Base-by-base conservation (phyloP, 2,113 vertebrate genomes). In the Cisticola juncidis region DNA sequence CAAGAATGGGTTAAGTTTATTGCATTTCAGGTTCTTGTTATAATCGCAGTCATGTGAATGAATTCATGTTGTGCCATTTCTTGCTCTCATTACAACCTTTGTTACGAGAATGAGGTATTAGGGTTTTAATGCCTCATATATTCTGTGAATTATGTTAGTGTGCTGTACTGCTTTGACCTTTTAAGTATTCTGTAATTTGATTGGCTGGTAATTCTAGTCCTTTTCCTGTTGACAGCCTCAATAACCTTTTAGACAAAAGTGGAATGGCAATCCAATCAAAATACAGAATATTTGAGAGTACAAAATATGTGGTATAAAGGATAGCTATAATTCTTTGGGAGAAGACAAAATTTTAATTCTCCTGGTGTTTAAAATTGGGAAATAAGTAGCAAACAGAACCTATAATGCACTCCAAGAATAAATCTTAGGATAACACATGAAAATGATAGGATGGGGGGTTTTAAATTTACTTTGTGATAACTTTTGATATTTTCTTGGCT, bases 1-100 rank as follows among this genome's bases (percentile, higher is more conserved):
- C 53, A 92, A 93, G 91, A 97, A 97, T 66, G 95, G 91, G 96
- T 97, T 97, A 97, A 95, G 90, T 97, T 97, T 97, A 97, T 94
- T 95, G 95, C 95, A 70, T 95, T 97, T 94, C 77, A 95, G 73
- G 87, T 96, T 95, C 96, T 94, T 86, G 83, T 93, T 96, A 95
- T 85, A 96, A 91, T 96, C 94, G 10, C 54, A 93, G 81, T 76
- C 91, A 94, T 18, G n/a, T 94, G 88, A 97, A 93, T 56, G 85
- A 96, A 96, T 92, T 97, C 80, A 92, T 96, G 93, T 96, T 97
- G 64, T 97, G 95, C 72, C 76, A 95, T 96, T 96, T 88, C 91
- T 95, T 97, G 68, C 91, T 97, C 88, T 97, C 97, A 97, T 97
- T 97, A 96, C 96, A 97, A 97, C 86, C 96, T 94, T 97, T 97